Conservation (phyloP, 2,888 invertebrate species). For the Lasioglossum morio region DNA sequence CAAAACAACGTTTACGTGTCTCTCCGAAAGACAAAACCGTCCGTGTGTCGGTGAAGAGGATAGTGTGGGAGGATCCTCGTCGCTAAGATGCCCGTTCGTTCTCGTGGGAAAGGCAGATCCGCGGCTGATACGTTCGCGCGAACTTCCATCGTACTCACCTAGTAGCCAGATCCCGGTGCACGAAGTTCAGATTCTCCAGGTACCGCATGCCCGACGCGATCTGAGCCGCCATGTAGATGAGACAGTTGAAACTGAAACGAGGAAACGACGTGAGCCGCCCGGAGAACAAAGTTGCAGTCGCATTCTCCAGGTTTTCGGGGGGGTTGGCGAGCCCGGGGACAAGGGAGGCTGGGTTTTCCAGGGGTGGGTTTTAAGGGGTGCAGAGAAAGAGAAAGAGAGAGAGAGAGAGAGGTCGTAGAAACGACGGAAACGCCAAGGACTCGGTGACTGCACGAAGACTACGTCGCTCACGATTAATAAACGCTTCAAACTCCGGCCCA, state of each 20-base stretch:
- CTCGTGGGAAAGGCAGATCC: constrained; percentile 59
- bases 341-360: background rate
- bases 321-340: background rate
- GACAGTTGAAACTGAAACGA: constrained; percentile 88
- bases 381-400: background rate
- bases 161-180: constrained; percentile 95
- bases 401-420: constrained; percentile 9
- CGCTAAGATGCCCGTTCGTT: constrained; percentile 54
- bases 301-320: constrained; percentile 35
- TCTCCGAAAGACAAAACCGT: constrained; percentile 42
- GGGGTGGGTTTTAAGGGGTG: background rate
- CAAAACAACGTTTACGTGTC: constrained; percentile 45
- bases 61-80: constrained; percentile 35
- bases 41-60: background rate
- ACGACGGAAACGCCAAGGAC: constrained; percentile 25
- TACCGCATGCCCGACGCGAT: constrained; percentile 96
- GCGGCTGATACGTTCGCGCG: constrained; percentile 49
- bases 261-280: constrained; percentile 62
- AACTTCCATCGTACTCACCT: constrained; percentile 85
- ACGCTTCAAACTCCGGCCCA: constrained; percentile 64
- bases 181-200: constrained; percentile 94
- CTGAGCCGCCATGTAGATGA: constrained; percentile 93
- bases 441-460: constrained; percentile 35
- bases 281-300: constrained; percentile 59
- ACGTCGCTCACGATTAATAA: constrained; percentile 69